Evolutionary conservation across 53 echinoderm and acorn worm genomes (phyloP).

Genomic region (Arbacia lixula): DNA sequence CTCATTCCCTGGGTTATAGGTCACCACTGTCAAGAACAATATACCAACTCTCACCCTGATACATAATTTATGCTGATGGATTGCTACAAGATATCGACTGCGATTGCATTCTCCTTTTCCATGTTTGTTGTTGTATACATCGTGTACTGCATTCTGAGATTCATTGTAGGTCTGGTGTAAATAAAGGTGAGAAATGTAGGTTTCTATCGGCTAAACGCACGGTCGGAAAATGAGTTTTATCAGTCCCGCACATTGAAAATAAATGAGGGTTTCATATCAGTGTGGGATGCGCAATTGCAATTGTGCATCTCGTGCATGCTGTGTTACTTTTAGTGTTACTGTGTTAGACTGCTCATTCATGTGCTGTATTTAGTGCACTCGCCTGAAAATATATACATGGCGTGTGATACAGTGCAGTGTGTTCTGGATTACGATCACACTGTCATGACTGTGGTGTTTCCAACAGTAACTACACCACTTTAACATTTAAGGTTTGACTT

Average conservation of each 20-base stretch:
- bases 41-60: background rate
- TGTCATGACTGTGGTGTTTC: no score
- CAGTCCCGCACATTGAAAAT: constrained; percentile 28
- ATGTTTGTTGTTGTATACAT: constrained; percentile 10
- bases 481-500: no score
- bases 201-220: background rate
- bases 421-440: no score
- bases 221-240: background rate
- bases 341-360: no score
- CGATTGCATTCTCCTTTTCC: constrained; percentile 71
- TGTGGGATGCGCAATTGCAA: no score
- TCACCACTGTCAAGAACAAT: constrained; percentile 15
- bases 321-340: no score
- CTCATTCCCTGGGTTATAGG: constrained; percentile 10
- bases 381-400: no score
- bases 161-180: constrained; percentile 11
- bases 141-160: background rate
- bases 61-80: constrained; percentile 74
- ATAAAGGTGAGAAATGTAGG: background rate
- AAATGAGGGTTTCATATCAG: background rate
- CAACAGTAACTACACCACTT: no score
- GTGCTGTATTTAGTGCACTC: no score
- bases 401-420: no score
- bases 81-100: constrained; percentile 85
- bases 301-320: no score